These are phyloP conservation scores for Hemichromis elongatus DNA, from an alignment of 2,113 vertebrate genomes.

Conservation along the genomic window DNA sequence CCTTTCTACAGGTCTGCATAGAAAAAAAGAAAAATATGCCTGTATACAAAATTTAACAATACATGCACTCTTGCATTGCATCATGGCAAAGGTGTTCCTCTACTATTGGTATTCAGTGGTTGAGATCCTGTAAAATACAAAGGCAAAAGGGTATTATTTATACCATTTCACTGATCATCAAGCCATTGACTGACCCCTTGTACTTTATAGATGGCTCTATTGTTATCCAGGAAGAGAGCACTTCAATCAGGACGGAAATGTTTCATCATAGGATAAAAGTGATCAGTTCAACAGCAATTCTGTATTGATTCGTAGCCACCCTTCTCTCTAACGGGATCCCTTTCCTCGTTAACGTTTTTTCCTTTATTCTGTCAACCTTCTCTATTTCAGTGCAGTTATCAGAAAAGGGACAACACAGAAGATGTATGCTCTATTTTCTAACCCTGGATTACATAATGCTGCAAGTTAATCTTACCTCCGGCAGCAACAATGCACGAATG, in stretches of 20 bases:
- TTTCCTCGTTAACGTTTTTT: not conserved
- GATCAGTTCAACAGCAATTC: not conserved
- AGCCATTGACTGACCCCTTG: not conserved
- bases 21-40: not conserved
- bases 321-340: not conserved
- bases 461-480: slow-evolving; percentile 51
- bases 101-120: not conserved
- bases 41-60: not conserved
- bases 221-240: not conserved
- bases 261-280: not conserved
- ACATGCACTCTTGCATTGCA: not conserved
- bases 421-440: slow-evolving; percentile 27
- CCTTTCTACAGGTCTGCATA: not conserved
- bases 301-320: not conserved
- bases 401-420: slow-evolving; percentile 8
- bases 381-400: not conserved
- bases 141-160: not conserved
- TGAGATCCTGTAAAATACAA: not conserved
- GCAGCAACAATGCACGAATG: slow-evolving; percentile 41
- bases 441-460: slow-evolving; percentile 46
- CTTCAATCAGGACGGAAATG: not conserved
- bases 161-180: not conserved
- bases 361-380: not conserved
- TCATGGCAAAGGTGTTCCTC: not conserved
- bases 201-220: not conserved